These are phyloP conservation scores for Nephila pilipes DNA, from an alignment of 1,140 invertebrate species.

Conservation along the genomic window DNA sequence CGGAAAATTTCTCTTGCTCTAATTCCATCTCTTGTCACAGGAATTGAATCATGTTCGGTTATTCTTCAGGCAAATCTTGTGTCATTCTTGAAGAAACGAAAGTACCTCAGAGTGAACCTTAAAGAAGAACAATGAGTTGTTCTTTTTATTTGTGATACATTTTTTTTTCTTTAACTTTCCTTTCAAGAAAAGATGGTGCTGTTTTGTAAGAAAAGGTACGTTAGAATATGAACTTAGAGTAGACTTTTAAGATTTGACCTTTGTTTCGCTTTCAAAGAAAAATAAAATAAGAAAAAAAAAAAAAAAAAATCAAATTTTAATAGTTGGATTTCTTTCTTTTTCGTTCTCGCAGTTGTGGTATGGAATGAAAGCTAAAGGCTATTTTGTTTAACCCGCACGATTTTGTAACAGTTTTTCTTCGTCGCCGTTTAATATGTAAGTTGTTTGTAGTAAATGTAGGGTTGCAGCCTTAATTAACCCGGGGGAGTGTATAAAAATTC, in stretches of 20 bases:
- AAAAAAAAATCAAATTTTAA: constrained; percentile 8
- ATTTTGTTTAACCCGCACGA: constrained; percentile 44
- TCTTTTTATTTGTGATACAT: constrained; percentile 11
- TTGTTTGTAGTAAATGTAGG: background rate
- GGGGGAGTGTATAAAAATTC: constrained; percentile 21
- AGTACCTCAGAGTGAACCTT: constrained; percentile 31
- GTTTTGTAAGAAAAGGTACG: constrained; percentile 43
- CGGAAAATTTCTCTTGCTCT: constrained; percentile 64
- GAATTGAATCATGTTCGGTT: constrained; percentile 50
- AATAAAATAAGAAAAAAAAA: constrained; percentile 31
- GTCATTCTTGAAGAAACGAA: constrained; percentile 28
- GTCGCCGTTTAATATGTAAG: constrained; percentile 8
- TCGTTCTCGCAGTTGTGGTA: constrained; percentile 21
- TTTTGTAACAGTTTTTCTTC: constrained; percentile 60
- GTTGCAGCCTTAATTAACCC: constrained; percentile 12
- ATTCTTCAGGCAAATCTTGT: constrained; percentile 55
- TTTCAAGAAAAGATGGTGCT: constrained; percentile 25
- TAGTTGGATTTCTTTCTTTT: constrained; percentile 53
- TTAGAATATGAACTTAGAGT: constrained; percentile 7
- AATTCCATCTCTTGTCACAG: constrained; percentile 61
- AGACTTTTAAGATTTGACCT: constrained; percentile 65
- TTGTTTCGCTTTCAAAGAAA: constrained; percentile 42
- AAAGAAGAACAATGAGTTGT: constrained; percentile 46
- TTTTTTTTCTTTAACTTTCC: constrained; percentile 26
- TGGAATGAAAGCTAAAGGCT: constrained; percentile 24